phyloP scores from a whole-genome alignment of 1,140 invertebrate species.

The Drosophila triauraria region DNA sequence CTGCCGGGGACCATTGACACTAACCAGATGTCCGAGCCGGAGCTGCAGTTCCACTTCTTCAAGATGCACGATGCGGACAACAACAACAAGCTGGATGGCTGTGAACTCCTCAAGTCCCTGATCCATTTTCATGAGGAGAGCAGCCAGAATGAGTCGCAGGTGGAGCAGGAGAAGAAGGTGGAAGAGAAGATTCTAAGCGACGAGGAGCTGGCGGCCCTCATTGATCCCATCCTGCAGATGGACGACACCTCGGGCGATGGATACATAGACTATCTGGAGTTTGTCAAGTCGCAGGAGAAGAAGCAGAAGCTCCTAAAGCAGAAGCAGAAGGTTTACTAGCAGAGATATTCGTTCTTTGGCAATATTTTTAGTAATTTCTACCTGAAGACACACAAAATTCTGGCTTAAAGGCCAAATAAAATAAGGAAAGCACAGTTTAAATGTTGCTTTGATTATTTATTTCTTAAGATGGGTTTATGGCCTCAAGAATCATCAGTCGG shows the following conservation, averaged over 20 bases:
- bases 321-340: slow-evolving; percentile 67
- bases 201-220: slow-evolving; percentile 94
- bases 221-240: slow-evolving; percentile 96
- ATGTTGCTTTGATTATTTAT: neutral
- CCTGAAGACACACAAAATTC: slow-evolving; percentile 5
- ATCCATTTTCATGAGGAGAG: slow-evolving; percentile 96
- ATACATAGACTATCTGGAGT: slow-evolving; percentile 98
- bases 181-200: slow-evolving; percentile 95
- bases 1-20: slow-evolving; percentile 95
- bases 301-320: slow-evolving; percentile 73
- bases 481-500: too few relatives aligned
- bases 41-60: slow-evolving; percentile 97
- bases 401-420: neutral
- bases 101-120: slow-evolving; percentile 95
- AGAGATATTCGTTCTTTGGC: slow-evolving; percentile 31
- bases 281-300: slow-evolving; percentile 95
- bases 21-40: slow-evolving; percentile 96
- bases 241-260: slow-evolving; percentile 97
- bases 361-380: slow-evolving; percentile 33
- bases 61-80: slow-evolving; percentile 98
- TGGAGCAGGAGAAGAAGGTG: slow-evolving; percentile 86
- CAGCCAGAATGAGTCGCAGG: slow-evolving; percentile 87
- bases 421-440: too few relatives aligned
- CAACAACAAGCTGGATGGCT: slow-evolving; percentile 97
- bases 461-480: too few relatives aligned